These are phyloP conservation scores for Silurus glanis DNA, from an alignment of 2,113 vertebrate species.

Conservation along the genomic window DNA sequence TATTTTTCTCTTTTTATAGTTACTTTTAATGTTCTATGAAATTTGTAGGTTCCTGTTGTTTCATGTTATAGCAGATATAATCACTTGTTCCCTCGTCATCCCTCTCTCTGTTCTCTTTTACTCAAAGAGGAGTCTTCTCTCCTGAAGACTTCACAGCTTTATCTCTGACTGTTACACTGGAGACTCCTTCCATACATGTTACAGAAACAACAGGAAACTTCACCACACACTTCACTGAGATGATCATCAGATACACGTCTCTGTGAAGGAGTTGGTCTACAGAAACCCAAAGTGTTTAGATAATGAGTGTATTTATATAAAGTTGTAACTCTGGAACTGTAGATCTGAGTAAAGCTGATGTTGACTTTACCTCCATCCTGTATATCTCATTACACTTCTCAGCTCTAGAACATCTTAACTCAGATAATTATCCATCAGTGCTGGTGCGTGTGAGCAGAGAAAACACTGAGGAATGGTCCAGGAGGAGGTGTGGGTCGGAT, in stretches of 20 bases:
- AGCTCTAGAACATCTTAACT: not conserved
- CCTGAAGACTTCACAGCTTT: not conserved
- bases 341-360: too few species aligned
- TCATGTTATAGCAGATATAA: too few species aligned
- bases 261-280: not conserved
- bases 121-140: too few species aligned
- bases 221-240: not conserved
- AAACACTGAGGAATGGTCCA: not conserved
- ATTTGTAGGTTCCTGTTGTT: too few species aligned
- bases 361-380: not conserved
- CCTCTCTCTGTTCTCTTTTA: too few species aligned
- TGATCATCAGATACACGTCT: not conserved
- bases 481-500: not conserved
- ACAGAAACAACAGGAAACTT: not conserved
- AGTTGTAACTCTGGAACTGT: not conserved
- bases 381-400: not conserved
- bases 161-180: not conserved
- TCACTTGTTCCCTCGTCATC: too few species aligned
- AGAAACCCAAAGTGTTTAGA: not conserved
- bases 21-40: too few species aligned
- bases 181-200: not conserved
- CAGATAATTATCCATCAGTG: not conserved
- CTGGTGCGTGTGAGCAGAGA: not conserved
- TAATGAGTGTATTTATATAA: not conserved
- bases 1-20: too few species aligned